Conservation (phyloP, 2,797 vertebrate species). For the Falco concolor region DNA sequence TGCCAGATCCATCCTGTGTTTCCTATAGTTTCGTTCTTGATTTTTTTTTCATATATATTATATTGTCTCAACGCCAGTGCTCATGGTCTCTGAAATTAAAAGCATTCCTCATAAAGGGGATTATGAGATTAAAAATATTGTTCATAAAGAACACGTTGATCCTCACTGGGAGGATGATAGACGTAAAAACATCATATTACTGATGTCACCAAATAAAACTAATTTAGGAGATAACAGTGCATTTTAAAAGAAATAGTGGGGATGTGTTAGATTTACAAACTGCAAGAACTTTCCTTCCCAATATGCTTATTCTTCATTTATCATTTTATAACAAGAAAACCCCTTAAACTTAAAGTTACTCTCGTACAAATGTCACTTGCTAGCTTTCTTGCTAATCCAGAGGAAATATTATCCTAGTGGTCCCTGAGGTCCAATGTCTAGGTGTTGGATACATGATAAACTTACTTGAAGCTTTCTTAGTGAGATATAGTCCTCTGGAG, state of each 20-base stretch:
- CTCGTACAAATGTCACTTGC: conserved; percentile 71
- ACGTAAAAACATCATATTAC: conserved; percentile 8
- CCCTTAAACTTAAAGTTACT: conserved; percentile 45
- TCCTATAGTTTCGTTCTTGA: background rate
- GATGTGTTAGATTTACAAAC: conserved; percentile 52
- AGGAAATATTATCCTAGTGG: conserved; percentile 77
- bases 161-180: conserved; percentile 18
- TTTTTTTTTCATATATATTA: background rate
- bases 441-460: conserved; percentile 80
- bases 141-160: conserved; percentile 5
- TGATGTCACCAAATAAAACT: conserved; percentile 48
- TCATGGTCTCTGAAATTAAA: conserved; percentile 26
- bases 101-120: conserved; percentile 34
- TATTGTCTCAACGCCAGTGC: background rate
- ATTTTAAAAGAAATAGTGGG: conserved; percentile 19
- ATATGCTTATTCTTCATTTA: conserved; percentile 61
- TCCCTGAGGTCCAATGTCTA: conserved; percentile 76
- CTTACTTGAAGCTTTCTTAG: conserved; percentile 72
- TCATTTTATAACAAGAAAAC: conserved; percentile 69
- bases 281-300: conserved; percentile 33
- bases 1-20: conserved; percentile 11
- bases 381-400: conserved; percentile 75
- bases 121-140: conserved; percentile 52
- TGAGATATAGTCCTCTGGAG: conserved; percentile 75
- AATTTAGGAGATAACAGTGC: conserved; percentile 26